Conservation (phyloP, 2,797 vertebrate genomes). For the Clamator glandarius region DNA sequence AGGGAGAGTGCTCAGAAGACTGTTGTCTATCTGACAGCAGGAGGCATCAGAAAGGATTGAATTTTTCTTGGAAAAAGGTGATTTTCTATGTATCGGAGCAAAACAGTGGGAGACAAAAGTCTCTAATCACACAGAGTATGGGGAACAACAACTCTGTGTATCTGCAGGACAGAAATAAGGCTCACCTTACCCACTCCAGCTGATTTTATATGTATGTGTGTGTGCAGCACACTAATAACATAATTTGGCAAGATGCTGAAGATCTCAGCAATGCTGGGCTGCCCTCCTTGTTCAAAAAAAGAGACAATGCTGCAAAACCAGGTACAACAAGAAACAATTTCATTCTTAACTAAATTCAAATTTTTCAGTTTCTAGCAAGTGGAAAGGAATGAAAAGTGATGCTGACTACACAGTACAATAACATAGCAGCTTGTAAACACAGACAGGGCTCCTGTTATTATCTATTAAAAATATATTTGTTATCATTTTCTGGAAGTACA, state of each 20-base stretch:
- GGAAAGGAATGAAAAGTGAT: background rate
- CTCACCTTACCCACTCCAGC: background rate
- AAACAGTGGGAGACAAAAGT: slow-evolving; percentile 17
- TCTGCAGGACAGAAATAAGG: background rate
- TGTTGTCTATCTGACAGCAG: slow-evolving; percentile 48
- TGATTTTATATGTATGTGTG: background rate
- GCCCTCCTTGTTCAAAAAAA: background rate
- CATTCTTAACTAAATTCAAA: background rate
- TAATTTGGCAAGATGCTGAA: background rate
- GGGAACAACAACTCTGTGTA: background rate
- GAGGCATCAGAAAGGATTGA: slow-evolving; percentile 44
- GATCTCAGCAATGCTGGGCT: background rate
- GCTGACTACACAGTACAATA: background rate
- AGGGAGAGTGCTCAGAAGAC: slow-evolving; percentile 40
- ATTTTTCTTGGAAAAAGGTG: slow-evolving; percentile 48
- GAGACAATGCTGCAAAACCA: background rate
- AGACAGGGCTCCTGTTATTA: background rate
- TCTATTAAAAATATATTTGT: background rate
- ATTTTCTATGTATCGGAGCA: background rate
- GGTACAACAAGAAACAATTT: background rate
- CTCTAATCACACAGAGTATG: background rate
- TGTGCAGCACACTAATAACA: background rate
- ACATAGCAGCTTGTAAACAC: background rate
- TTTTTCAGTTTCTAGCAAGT: background rate
- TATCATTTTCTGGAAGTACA: background rate